Conservation (phyloP, 2,888 invertebrate genomes). For the Nymphalis c-album region DNA sequence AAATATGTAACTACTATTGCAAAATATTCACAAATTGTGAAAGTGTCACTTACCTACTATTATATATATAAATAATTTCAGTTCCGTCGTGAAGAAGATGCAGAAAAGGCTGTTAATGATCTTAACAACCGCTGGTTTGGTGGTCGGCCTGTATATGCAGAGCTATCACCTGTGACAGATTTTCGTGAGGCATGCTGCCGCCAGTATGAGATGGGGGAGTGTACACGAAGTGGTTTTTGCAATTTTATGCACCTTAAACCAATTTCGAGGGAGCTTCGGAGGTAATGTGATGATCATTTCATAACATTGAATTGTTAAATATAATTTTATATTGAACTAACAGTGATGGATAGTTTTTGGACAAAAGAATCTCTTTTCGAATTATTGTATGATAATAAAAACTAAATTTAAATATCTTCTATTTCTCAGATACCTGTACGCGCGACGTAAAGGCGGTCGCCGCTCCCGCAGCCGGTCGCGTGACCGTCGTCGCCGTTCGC, state of each 20-base stretch:
- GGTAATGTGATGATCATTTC: constrained; percentile 70
- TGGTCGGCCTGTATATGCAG: constrained; percentile 98
- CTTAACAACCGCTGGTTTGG: constrained; percentile 99
- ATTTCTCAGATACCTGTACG: constrained; percentile 84
- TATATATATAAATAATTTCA: constrained; percentile 52
- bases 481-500: constrained; percentile 82
- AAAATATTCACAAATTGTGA: too few species aligned
- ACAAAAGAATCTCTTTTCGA: not conserved
- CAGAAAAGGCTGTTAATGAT: constrained; percentile 98
- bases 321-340: too few species aligned
- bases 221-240: constrained; percentile 99
- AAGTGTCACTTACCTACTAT: too few species aligned
- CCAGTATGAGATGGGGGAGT: constrained; percentile 99
- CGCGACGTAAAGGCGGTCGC: constrained; percentile 82
- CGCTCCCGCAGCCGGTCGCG: constrained; percentile 67
- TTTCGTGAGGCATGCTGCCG: constrained; percentile 99
- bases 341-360: too few species aligned
- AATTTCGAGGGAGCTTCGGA: constrained; percentile 95
- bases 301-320: too few species aligned
- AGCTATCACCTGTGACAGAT: constrained; percentile 99
- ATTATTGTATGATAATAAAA: too few species aligned
- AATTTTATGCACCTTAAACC: constrained; percentile 99
- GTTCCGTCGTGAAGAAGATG: constrained; percentile 98
- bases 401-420: too few species aligned
- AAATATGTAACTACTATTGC: too few species aligned